A percentile compares a stretch with the other conserved stretches of the same genome.
Conservation (phyloP, 2,888 invertebrate species). For the Apodemia duryi region DNA sequence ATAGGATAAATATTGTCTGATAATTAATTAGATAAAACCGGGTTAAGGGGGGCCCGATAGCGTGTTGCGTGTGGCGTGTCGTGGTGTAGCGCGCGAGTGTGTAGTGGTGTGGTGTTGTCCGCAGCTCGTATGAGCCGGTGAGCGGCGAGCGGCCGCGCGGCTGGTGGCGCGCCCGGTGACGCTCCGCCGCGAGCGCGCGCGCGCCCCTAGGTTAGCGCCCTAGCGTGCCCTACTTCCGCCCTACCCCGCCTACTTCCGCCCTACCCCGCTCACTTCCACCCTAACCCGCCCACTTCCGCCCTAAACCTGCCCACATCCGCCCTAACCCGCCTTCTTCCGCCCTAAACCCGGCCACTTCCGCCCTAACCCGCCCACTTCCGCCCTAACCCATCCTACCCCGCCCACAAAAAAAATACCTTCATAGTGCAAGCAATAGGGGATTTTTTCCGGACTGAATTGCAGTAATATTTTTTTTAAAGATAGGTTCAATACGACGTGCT, state of each 20-base stretch:
- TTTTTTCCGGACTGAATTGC: too few relatives aligned
- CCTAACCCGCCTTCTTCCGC: too few relatives aligned
- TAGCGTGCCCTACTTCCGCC: too few relatives aligned
- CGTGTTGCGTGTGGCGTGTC: not conserved
- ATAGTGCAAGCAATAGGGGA: too few relatives aligned
- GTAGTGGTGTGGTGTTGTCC: conserved; percentile 34
- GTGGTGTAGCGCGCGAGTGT: not conserved
- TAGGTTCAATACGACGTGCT: too few relatives aligned
- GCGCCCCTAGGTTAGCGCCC: not conserved
- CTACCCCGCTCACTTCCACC: conserved; percentile 12
- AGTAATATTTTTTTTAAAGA: too few relatives aligned
- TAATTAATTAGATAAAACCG: not conserved
- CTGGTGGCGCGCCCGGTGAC: conserved; percentile 55
- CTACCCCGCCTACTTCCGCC: conserved; percentile 20
- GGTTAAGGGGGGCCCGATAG: not conserved
- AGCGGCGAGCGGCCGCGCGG: conserved; percentile 46
- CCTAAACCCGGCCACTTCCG: too few relatives aligned
- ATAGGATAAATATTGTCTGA: not conserved
- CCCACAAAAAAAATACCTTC: too few relatives aligned
- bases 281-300: not conserved
- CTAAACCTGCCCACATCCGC: too few relatives aligned
- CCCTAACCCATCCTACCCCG: too few relatives aligned
- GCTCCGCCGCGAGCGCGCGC: conserved; percentile 49
- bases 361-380: too few relatives aligned
- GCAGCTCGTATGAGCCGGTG: conserved; percentile 69